phyloP scores from a whole-genome alignment of 2,888 invertebrate species.

The Nemotelus pantherinus region DNA sequence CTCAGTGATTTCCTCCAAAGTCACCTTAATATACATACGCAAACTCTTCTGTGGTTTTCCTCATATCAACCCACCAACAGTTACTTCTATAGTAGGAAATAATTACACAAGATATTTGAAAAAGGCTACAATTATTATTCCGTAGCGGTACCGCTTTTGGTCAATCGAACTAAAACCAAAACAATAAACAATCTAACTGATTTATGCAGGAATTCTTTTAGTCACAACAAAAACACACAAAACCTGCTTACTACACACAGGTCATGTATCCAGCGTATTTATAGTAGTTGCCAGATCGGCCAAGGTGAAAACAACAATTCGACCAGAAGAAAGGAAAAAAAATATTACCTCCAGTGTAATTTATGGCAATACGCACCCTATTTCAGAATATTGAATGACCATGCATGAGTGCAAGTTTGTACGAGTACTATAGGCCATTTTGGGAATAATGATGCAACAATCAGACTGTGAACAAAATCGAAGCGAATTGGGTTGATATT shows the following conservation, averaged over 20 bases:
- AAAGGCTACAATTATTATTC: conserved; percentile 34
- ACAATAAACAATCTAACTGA: conserved; percentile 1
- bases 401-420: neutral
- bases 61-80: no score
- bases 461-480: conserved; percentile 1
- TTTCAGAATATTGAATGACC: conserved; percentile 30
- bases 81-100: conserved; percentile 27
- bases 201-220: conserved; percentile 33
- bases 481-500: neutral
- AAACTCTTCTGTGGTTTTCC: no score
- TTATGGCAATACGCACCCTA: conserved; percentile 34
- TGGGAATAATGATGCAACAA: neutral
- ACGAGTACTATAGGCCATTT: no score
- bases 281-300: neutral
- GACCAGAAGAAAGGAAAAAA: neutral
- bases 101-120: conserved; percentile 25
- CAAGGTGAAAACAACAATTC: conserved; percentile 25
- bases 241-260: neutral
- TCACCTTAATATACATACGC: no score
- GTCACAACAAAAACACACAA: neutral
- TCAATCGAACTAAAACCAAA: neutral
- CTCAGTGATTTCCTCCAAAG: no score
- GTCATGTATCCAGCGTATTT: neutral
- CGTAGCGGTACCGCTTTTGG: conserved; percentile 38
- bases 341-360: conserved; percentile 22